Percentiles rank a stretch among this genome's conserved stretches.
Conservation (phyloP, 1,140 invertebrate species). For the Wasmannia auropunctata region DNA sequence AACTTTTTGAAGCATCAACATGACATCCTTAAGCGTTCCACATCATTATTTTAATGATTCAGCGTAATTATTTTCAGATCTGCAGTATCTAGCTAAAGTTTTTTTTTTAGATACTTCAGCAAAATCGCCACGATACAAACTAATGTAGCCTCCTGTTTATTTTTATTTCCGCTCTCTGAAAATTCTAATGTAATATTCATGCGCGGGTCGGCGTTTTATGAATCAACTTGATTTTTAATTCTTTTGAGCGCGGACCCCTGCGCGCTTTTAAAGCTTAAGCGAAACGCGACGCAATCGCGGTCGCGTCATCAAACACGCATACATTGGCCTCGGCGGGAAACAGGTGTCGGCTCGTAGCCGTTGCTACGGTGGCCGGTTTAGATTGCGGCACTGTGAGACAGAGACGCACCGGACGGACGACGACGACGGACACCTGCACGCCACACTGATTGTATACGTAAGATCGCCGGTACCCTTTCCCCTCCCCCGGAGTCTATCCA, state of each 20-base stretch:
- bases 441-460: constrained; percentile 77
- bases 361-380: constrained; percentile 73
- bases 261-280: neutral
- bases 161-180: neutral
- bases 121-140: neutral
- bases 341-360: constrained; percentile 77
- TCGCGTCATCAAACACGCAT: neutral
- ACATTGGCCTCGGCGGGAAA: constrained; percentile 66
- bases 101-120: neutral
- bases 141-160: neutral
- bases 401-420: constrained; percentile 69
- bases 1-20: neutral
- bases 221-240: neutral
- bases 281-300: neutral
- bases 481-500: constrained; percentile 47
- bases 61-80: neutral
- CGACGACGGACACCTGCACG: constrained; percentile 80
- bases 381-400: constrained; percentile 75
- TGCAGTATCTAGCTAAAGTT: neutral
- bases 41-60: neutral
- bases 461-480: constrained; percentile 65
- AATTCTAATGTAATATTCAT: neutral
- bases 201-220: neutral
- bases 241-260: too few species aligned
- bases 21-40: neutral